Conservation (phyloP, 2,113 vertebrate genomes). For the Bothrops jararaca region DNA sequence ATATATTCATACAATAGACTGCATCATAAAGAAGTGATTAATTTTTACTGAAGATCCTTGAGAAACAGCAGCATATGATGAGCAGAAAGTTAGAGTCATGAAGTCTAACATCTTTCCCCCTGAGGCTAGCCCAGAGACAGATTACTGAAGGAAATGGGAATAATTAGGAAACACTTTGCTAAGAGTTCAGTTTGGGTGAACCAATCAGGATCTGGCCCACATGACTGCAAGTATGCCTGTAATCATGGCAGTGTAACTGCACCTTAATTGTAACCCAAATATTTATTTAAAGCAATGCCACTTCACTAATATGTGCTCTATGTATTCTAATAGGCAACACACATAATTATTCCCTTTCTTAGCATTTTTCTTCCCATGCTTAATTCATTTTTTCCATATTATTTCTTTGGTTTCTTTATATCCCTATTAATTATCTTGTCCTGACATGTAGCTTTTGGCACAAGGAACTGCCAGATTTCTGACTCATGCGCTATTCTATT, state of each 20-base stretch:
- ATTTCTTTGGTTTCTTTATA: constrained; percentile 33
- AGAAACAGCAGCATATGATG: background rate
- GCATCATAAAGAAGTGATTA: background rate
- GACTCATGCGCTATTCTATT: constrained; percentile 52
- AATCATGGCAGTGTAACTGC: background rate
- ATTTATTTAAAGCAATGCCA: constrained; percentile 43
- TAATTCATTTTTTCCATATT: constrained; percentile 43
- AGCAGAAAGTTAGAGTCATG: background rate
- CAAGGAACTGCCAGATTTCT: constrained; percentile 31
- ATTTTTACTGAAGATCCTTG: background rate
- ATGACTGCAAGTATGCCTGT: background rate
- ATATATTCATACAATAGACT: background rate
- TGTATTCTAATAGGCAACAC: constrained; percentile 29
- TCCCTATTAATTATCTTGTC: constrained; percentile 40
- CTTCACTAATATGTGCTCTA: constrained; percentile 18
- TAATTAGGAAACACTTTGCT: background rate
- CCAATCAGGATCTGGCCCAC: background rate
- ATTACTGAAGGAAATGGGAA: background rate
- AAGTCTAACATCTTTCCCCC: no score
- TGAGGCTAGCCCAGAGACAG: background rate
- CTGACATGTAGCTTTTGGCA: constrained; percentile 41
- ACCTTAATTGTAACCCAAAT: constrained; percentile 1
- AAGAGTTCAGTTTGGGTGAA: background rate
- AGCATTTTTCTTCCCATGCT: background rate
- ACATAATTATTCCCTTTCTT: background rate